These are phyloP conservation scores for Thysanoteuthis rhombus DNA, from an alignment of 2,888 invertebrate genomes.

Conservation along the genomic window DNA sequence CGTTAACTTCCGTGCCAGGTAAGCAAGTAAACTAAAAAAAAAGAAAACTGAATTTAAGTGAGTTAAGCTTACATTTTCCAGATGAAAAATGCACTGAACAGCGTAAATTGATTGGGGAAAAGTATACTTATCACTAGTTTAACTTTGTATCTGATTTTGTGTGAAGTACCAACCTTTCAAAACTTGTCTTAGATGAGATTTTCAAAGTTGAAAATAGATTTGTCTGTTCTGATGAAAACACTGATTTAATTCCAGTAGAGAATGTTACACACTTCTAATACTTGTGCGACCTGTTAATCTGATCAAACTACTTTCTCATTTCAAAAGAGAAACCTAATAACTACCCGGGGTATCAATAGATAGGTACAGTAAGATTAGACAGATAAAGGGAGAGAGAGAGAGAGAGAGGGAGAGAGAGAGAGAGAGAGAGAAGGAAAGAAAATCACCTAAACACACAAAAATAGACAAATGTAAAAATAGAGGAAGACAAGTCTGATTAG, in stretches of 20 bases:
- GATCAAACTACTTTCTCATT: background rate
- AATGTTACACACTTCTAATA: background rate
- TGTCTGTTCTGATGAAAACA: background rate
- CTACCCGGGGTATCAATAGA: background rate
- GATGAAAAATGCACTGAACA: background rate
- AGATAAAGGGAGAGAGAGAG: background rate
- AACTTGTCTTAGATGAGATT: background rate
- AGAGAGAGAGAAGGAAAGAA: background rate
- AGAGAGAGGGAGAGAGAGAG: background rate
- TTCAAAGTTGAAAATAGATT: background rate
- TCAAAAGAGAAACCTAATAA: background rate
- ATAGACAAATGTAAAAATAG: background rate
- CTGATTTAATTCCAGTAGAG: background rate
- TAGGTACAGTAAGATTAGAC: background rate
- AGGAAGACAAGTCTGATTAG: too few relatives aligned
- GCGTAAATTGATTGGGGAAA: background rate
- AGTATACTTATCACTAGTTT: background rate
- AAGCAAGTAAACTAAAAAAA: background rate
- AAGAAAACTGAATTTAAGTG: background rate
- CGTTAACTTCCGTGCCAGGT: too few relatives aligned
- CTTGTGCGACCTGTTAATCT: background rate
- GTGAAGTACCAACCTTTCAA: background rate
- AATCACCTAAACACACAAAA: background rate
- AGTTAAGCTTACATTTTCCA: background rate
- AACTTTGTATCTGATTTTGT: background rate